Evolutionary conservation across 2,113 vertebrate genomes (phyloP).

Genomic region (Zapornia atra): DNA sequence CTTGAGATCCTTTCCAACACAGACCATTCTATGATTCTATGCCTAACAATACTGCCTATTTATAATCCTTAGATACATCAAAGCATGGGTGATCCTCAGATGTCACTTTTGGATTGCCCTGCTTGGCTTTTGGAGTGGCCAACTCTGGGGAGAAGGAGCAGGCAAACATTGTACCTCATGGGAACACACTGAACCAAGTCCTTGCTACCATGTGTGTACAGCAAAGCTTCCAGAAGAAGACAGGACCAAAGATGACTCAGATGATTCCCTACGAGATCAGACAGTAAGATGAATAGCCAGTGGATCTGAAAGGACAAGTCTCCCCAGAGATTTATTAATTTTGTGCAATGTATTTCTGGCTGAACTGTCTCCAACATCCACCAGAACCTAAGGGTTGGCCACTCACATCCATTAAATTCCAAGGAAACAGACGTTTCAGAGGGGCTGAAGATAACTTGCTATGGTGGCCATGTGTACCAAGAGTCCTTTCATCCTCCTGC

Average conservation of each 20-base stretch:
- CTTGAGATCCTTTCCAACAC: too few species aligned
- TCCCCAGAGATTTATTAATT: not conserved
- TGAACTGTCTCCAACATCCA: not conserved
- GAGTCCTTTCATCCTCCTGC: not conserved
- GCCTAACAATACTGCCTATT: not conserved
- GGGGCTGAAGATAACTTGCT: not conserved
- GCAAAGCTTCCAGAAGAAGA: not conserved
- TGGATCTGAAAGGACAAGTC: not conserved
- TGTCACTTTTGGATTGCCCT: not conserved
- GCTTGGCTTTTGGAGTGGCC: not conserved
- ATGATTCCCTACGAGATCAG: not conserved
- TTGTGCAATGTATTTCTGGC: not conserved
- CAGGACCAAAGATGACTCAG: not conserved
- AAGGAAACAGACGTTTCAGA: not conserved
- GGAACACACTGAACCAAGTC: not conserved
- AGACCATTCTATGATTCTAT: too few species aligned
- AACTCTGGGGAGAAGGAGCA: not conserved
- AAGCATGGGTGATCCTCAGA: not conserved
- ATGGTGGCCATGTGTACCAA: fast-evolving
- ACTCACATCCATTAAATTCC: not conserved
- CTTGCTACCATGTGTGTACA: not conserved
- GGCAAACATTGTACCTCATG: not conserved
- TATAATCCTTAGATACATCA: not conserved
- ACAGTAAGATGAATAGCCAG: not conserved
- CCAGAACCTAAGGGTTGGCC: not conserved